Evolutionary conservation across 2,888 invertebrate species (phyloP), one percentile per base, ranked within the genome.

Genomic region (Pogonocherus hispidulus): DNA sequence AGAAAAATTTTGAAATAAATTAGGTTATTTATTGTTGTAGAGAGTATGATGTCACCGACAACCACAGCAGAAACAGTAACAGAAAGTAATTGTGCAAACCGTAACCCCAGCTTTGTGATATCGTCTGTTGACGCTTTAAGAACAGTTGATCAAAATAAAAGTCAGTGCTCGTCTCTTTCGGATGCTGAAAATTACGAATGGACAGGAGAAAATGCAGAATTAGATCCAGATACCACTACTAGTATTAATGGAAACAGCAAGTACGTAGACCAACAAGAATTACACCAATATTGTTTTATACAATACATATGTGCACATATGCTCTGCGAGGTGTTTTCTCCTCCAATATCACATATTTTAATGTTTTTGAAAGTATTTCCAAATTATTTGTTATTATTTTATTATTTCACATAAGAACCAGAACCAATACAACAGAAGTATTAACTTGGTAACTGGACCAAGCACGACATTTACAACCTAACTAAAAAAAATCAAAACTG

Each of bases 101-200:
- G 51, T 52, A 51, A 67, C 35, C 72, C 68, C 49, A 73, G 69
- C 67, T 73, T 73, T 55, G 72, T 73, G 51, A 49, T 73, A 63
- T 65, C 72, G 14, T 54, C 70, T 52, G 66, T 60, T 32, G 64
- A 66, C 41, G 62, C 62, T 57, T 71, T 73, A 56, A 11, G 55
- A 37, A 70, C 59, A 51, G 70, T 70, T 47, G 75, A 74, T 8
- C 72, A 70, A 44, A 71, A 75, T 41, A 85, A 83, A 79, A 87
- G 87, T 79, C 87, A 87, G 78, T 87, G 87, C 79, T 87, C 86
- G 44, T 88, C 88, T 66, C 87, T 93, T 75, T 93, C 93, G 3
- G 94, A 94, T 80, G 92, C 91, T 9, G 94, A 94, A 84, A 94
- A 92, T 84, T 94, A 91, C 85, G 94, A 94, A 83, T 94, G 94